A percentile compares a stretch with the other conserved stretches of the same genome.
phyloP scores from a whole-genome alignment of 1,140 invertebrate genomes.

The Bilobella aurantiaca region DNA sequence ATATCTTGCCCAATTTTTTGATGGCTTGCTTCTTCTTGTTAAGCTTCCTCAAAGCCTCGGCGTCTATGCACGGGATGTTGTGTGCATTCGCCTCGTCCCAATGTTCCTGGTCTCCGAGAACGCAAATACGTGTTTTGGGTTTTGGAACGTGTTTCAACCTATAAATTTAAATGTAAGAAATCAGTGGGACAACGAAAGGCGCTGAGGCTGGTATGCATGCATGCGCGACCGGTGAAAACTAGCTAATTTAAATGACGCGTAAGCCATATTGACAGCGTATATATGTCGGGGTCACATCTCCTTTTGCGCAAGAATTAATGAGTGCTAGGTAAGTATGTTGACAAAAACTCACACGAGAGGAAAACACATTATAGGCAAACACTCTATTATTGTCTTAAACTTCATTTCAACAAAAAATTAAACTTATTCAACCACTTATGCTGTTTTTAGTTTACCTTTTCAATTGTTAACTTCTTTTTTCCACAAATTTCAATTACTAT shows the following conservation, averaged over 20 bases:
- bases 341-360: no score
- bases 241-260: conserved; percentile 2
- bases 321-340: no score
- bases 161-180: conserved; percentile 1
- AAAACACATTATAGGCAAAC: no score
- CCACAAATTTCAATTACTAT: no score
- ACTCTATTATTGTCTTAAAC: no score
- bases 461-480: no score
- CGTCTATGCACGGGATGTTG: conserved; percentile 89
- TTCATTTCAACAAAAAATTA: no score
- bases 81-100: conserved; percentile 96
- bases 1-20: conserved; percentile 83
- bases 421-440: no score
- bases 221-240: background rate
- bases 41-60: conserved; percentile 94
- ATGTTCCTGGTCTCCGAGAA: conserved; percentile 98
- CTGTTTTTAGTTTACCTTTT: no score
- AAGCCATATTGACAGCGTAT: conserved; percentile 39
- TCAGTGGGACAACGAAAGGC: background rate
- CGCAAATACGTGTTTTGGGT: conserved; percentile 96
- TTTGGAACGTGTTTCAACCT: conserved; percentile 96
- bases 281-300: no score
- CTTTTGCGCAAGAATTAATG: no score
- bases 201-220: no score
- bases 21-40: conserved; percentile 99